These are phyloP conservation scores for Elmis aenea DNA, from an alignment of 2,888 invertebrate species.

Conservation along the genomic window DNA sequence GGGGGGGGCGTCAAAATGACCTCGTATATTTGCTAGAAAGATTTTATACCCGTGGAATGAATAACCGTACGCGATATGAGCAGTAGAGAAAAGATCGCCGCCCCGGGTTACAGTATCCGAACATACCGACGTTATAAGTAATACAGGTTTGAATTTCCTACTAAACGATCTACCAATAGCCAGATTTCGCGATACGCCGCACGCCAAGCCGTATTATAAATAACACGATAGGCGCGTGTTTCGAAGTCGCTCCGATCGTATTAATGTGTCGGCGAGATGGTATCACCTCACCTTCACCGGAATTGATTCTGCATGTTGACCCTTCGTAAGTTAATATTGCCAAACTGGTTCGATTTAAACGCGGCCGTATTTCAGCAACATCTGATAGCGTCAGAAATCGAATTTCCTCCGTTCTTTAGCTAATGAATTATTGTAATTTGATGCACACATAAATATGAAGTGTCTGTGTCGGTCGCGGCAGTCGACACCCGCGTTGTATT, in stretches of 20 bases:
- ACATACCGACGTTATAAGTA: too few species aligned
- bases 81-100: constrained; percentile 10
- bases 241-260: constrained; percentile 28
- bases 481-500: constrained; percentile 30
- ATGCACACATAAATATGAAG: constrained; percentile 40
- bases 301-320: constrained; percentile 39
- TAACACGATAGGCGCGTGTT: constrained; percentile 18
- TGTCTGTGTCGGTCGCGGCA: constrained; percentile 30
- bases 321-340: constrained; percentile 32
- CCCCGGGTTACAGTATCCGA: too few species aligned
- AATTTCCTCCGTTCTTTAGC: constrained; percentile 34
- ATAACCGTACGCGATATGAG: constrained; percentile 27
- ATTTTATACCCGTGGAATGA: constrained; percentile 30
- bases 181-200: constrained; percentile 17
- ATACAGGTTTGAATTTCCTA: not conserved
- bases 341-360: constrained; percentile 25
- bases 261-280: constrained; percentile 35
- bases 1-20: constrained; percentile 29
- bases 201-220: constrained; percentile 14
- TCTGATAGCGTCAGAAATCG: constrained; percentile 36
- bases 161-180: constrained; percentile 19
- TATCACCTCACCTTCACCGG: constrained; percentile 32
- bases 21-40: constrained; percentile 35
- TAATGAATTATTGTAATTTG: constrained; percentile 44
- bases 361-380: constrained; percentile 30